phyloP scores from a whole-genome alignment of 2,113 vertebrate species.

The Desmodus rotundus region DNA sequence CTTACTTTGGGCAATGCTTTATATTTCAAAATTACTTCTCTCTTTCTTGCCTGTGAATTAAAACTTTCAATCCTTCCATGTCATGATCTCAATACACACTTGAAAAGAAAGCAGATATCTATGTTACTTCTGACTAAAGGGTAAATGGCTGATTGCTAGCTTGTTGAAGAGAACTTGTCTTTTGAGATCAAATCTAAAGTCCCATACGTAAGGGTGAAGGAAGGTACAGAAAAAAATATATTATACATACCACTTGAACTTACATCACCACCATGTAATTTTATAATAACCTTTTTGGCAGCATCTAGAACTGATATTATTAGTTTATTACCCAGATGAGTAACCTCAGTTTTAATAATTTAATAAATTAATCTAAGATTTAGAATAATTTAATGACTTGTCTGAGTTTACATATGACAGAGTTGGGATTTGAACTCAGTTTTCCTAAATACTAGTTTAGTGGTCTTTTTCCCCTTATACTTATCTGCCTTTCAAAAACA shows the following conservation, averaged over 20 bases:
- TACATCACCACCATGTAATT: not conserved
- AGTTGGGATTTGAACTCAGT: not conserved
- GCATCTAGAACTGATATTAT: not conserved
- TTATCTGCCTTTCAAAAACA: not conserved
- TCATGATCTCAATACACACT: not conserved
- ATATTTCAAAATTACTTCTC: conserved; percentile 6
- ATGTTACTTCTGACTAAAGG: not conserved
- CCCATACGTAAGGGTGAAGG: not conserved
- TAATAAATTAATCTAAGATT: not conserved
- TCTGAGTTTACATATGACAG: not conserved
- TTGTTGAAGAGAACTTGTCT: not conserved
- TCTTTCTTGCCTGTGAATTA: not conserved
- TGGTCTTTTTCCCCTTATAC: not conserved
- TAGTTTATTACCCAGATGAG: not conserved
- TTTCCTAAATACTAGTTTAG: not conserved
- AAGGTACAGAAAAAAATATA: not conserved
- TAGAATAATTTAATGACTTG: not conserved
- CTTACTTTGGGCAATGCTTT: not conserved
- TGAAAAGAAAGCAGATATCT: not conserved
- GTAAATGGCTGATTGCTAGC: not conserved
- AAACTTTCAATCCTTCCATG: not conserved
- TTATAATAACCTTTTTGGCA: not conserved
- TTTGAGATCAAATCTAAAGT: not conserved
- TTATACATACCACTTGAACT: not conserved
- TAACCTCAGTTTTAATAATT: not conserved